Evolutionary conservation across 2,113 vertebrate genomes (phyloP).

Genomic region (Elachura formosa): DNA sequence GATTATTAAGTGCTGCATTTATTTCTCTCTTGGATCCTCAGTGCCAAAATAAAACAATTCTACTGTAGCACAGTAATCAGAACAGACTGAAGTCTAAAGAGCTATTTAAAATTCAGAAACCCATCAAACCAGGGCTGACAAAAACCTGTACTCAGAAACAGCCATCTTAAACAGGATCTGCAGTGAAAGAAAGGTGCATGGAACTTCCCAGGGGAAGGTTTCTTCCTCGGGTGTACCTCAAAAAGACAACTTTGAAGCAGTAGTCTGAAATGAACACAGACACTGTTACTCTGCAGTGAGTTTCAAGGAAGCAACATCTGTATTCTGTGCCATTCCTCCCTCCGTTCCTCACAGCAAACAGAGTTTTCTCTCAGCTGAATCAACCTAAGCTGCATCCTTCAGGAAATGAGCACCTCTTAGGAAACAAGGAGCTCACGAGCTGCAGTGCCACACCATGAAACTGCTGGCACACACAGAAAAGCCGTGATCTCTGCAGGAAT

Average conservation of each 20-base stretch:
- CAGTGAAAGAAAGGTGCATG: not conserved
- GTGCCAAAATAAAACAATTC: not conserved
- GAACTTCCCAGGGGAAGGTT: not conserved
- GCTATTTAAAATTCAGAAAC: not conserved
- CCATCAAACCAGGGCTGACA: not conserved
- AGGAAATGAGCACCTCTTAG: slow-evolving; percentile 11
- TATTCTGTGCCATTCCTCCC: not conserved
- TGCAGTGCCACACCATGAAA: not conserved
- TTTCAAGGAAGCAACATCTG: not conserved
- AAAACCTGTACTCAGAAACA: not conserved
- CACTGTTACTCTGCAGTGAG: not conserved
- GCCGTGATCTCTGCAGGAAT: not conserved
- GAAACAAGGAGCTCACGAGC: not conserved
- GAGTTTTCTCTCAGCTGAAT: not conserved
- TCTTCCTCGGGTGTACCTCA: not conserved
- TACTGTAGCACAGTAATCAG: not conserved
- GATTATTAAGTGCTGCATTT: not conserved
- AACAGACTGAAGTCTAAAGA: not conserved
- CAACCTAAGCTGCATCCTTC: not conserved
- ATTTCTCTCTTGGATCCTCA: not conserved
- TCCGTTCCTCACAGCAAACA: not conserved
- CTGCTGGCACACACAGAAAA: not conserved
- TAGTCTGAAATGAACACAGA: not conserved
- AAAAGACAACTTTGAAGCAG: not conserved
- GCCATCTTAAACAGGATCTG: not conserved